A percentile compares a stretch with the other conserved stretches of the same genome.
Conservation (phyloP, 2,797 vertebrate species). For the Triplophysa bombifrons region DNA sequence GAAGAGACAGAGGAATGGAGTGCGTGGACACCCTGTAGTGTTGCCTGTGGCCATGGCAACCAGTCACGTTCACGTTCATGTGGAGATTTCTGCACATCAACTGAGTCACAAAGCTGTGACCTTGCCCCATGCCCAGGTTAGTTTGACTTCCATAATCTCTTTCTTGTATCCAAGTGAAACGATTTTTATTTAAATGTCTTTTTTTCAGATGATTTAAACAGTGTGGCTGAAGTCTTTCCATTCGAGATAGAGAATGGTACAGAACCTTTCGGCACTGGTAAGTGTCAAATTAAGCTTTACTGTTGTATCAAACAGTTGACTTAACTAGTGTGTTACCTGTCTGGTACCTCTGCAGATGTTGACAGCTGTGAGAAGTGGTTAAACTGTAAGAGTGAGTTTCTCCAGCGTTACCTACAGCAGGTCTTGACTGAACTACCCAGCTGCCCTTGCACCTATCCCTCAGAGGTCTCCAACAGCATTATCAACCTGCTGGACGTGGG, state of each 20-base stretch:
- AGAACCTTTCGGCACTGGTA: constrained; percentile 84
- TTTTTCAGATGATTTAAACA: constrained; percentile 72
- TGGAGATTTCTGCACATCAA: constrained; percentile 85
- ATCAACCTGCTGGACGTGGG: constrained; percentile 82
- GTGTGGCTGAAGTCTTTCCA: constrained; percentile 73
- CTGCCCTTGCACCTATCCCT: constrained; percentile 88
- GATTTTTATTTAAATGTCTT: constrained; percentile 4
- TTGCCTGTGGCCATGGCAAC: constrained; percentile 83
- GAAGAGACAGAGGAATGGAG: constrained; percentile 89
- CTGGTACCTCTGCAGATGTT: constrained; percentile 72
- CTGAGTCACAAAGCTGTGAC: constrained; percentile 83
- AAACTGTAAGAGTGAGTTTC: constrained; percentile 92
- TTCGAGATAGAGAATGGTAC: constrained; percentile 82
- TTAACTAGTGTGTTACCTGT: background rate
- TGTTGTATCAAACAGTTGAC: background rate
- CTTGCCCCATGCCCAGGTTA: constrained; percentile 84
- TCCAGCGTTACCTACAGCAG: constrained; percentile 86
- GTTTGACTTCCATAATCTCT: constrained; percentile 15
- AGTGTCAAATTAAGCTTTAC: constrained; percentile 52
- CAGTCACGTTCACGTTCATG: constrained; percentile 88
- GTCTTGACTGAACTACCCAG: constrained; percentile 86
- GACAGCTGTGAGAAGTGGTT: constrained; percentile 97
- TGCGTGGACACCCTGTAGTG: constrained; percentile 86
- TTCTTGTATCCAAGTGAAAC: background rate
- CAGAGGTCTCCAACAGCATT: constrained; percentile 77